Conservation (phyloP, 2,888 invertebrate genomes). For the Sesia apiformis region DNA sequence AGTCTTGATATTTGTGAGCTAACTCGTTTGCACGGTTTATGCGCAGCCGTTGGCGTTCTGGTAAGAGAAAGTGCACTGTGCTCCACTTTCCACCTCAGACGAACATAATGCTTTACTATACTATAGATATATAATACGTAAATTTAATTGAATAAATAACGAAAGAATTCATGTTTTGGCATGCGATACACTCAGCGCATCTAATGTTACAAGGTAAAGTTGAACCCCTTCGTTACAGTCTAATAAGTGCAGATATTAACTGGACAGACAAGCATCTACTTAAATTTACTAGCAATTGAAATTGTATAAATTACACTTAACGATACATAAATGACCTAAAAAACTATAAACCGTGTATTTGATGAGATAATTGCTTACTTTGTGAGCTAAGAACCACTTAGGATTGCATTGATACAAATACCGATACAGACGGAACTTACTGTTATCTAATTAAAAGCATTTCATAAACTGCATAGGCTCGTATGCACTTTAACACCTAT, state of each 20-base stretch:
- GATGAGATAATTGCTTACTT: neutral
- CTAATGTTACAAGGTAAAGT: slow-evolving; percentile 36
- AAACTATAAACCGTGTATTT: neutral
- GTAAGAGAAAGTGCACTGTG: slow-evolving; percentile 59
- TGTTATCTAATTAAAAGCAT: too few species aligned
- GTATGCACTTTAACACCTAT: too few species aligned
- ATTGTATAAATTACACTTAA: neutral
- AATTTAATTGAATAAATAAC: neutral
- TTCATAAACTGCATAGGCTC: too few species aligned
- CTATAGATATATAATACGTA: neutral
- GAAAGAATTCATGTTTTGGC: slow-evolving; percentile 21
- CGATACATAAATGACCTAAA: neutral
- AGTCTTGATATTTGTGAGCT: too few species aligned
- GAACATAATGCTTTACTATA: slow-evolving; percentile 23
- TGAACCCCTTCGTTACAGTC: slow-evolving; percentile 43
- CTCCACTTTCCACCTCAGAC: slow-evolving; percentile 59
- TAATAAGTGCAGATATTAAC: slow-evolving; percentile 18
- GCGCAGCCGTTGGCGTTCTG: slow-evolving; percentile 43
- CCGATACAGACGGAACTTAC: too few species aligned
- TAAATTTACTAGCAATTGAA: neutral
- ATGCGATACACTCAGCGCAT: slow-evolving; percentile 27
- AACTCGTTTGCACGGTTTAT: slow-evolving; percentile 29
- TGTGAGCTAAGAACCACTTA: neutral
- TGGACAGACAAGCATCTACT: neutral
- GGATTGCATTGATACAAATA: too few species aligned